Percentiles rank a stretch among this genome's conserved stretches.
Evolutionary conservation across 2,113 vertebrate species (phyloP).

Genomic region (Barbus barbus): DNA sequence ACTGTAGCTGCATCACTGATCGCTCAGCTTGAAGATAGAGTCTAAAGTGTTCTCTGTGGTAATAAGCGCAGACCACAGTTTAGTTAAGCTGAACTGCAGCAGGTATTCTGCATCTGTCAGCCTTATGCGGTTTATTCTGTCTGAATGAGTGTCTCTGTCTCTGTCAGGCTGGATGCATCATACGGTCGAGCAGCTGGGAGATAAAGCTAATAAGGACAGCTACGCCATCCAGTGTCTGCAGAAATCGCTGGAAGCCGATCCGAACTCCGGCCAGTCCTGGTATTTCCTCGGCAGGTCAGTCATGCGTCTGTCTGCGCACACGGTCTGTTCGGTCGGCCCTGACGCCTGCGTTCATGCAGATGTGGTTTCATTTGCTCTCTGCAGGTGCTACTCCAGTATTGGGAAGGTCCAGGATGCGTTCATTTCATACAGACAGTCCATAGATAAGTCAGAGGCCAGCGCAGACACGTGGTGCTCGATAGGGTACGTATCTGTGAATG

Average conservation of each 20-base stretch:
- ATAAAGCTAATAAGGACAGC: constrained; percentile 93
- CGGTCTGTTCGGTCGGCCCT: too few species aligned
- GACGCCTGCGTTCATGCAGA: background rate
- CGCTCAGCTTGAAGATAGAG: too few species aligned
- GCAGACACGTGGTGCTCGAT: constrained; percentile 99
- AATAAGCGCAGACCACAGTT: background rate
- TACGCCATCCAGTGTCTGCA: constrained; percentile 99
- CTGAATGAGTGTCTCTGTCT: background rate
- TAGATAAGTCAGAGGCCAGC: constrained; percentile 99
- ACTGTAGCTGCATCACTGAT: background rate
- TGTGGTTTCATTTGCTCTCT: background rate
- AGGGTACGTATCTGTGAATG: constrained; percentile 75
- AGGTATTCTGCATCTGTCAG: too few species aligned
- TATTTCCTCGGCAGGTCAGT: constrained; percentile 97
- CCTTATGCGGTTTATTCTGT: background rate
- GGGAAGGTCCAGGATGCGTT: constrained; percentile 99
- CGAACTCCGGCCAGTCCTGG: constrained; percentile 98
- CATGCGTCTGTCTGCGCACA: background rate
- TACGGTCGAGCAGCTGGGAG: constrained; percentile 93
- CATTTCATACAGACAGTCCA: constrained; percentile 98
- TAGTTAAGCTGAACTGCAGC: background rate
- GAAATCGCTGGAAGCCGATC: constrained; percentile 96
- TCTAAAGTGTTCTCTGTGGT: too few species aligned
- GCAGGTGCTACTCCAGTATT: constrained; percentile 99
- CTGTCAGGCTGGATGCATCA: constrained; percentile 98